Evolutionary conservation across 2,797 vertebrate genomes (phyloP).

Genomic region (Xerus rutilus): DNA sequence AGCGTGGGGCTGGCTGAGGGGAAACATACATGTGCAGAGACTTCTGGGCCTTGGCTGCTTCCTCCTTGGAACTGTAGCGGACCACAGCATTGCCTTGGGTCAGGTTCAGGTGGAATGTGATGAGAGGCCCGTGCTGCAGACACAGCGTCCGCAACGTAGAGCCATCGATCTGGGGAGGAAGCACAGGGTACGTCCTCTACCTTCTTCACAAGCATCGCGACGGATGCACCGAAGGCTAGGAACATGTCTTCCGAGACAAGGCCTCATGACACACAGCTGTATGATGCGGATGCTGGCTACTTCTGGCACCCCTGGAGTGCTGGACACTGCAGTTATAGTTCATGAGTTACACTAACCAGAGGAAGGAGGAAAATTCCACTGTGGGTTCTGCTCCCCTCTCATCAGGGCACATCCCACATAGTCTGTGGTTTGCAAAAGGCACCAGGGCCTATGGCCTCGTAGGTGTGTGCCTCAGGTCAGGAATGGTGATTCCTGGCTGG

Average conservation of each 20-base stretch:
- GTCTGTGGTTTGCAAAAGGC: neutral
- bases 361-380: neutral
- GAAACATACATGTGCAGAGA: constrained; percentile 97
- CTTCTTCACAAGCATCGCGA: neutral
- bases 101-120: constrained; percentile 99
- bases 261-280: accelerated
- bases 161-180: constrained; percentile 93
- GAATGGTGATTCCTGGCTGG: neutral
- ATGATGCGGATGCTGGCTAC: accelerated
- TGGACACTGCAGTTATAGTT: neutral
- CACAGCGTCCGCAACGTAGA: constrained; percentile 98
- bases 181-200: neutral
- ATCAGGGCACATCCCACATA: neutral
- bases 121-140: constrained; percentile 97
- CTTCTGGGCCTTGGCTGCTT: constrained; percentile 98
- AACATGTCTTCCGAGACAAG: neutral
- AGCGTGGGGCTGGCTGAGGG: neutral
- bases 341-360: neutral
- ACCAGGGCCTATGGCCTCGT: neutral
- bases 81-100: constrained; percentile 99
- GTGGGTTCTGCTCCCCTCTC: neutral
- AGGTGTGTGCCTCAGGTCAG: too few species aligned
- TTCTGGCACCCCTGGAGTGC: neutral
- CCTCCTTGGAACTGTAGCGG: constrained; percentile 99
- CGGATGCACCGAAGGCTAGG: neutral